Percentiles rank a stretch among this genome's conserved stretches.
These are phyloP conservation scores for Furcifer pardalis DNA, from an alignment of 2,797 vertebrate genomes.

Conservation along the genomic window DNA sequence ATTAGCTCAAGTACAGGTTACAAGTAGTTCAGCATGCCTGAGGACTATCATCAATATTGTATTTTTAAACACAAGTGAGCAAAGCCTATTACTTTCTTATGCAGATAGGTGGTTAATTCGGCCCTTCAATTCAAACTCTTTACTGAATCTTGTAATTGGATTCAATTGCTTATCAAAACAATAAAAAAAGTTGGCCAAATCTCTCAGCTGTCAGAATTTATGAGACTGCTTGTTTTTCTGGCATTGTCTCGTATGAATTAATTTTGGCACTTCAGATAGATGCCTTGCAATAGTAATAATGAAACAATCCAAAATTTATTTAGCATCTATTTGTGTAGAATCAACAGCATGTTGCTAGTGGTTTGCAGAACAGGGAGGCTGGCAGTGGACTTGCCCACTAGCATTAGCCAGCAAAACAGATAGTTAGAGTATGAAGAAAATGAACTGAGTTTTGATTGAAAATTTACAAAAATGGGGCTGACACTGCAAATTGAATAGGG, in stretches of 20 bases:
- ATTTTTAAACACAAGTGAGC: slow-evolving; percentile 46
- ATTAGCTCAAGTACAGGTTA: slow-evolving; percentile 65
- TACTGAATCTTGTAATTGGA: background rate
- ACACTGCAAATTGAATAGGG: background rate
- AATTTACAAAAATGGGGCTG: background rate
- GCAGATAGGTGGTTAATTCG: background rate
- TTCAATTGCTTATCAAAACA: background rate
- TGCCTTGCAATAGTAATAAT: background rate
- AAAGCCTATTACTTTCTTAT: slow-evolving; percentile 19
- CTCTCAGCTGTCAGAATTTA: background rate
- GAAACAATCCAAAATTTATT: background rate
- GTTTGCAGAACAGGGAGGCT: background rate
- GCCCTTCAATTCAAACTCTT: background rate
- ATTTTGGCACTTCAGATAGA: background rate
- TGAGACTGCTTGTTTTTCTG: background rate
- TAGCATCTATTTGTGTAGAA: background rate
- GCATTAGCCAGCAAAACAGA: background rate
- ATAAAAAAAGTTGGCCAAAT: slow-evolving; percentile 22
- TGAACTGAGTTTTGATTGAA: background rate
- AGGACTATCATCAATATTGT: slow-evolving; percentile 49
- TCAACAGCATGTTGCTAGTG: background rate
- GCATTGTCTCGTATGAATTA: background rate
- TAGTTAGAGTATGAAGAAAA: background rate
- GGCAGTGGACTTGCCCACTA: background rate
- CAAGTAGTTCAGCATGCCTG: slow-evolving; percentile 44